phyloP scores from a whole-genome alignment of 2,888 invertebrate genomes.

The Nephrotoma flavescens region DNA sequence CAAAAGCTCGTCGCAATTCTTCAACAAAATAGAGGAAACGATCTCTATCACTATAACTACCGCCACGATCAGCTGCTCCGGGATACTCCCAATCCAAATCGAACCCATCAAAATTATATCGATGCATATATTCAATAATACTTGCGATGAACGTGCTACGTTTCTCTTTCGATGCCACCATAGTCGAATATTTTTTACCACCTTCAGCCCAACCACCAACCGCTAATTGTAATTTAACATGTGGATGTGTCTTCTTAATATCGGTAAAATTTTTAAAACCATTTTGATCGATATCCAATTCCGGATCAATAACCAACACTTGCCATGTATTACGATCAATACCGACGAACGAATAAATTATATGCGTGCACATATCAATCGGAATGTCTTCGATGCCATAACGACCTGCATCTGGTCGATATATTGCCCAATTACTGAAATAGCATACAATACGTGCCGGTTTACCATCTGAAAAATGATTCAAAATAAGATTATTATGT shows the following conservation, averaged over 20 bases:
- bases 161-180: constrained; percentile 55
- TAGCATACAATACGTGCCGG: constrained; percentile 42
- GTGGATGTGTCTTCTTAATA: constrained; percentile 51
- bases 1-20: constrained; percentile 65
- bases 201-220: constrained; percentile 89
- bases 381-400: constrained; percentile 78
- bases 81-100: constrained; percentile 89
- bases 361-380: constrained; percentile 66
- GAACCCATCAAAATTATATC: constrained; percentile 70
- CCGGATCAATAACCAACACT: constrained; percentile 65
- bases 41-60: constrained; percentile 70
- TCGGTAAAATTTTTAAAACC: constrained; percentile 70
- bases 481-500: neutral
- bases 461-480: constrained; percentile 10
- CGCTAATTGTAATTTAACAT: constrained; percentile 62
- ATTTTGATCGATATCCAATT: constrained; percentile 59
- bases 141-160: constrained; percentile 59
- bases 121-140: constrained; percentile 58
- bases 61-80: constrained; percentile 74
- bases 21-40: constrained; percentile 68
- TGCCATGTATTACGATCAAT: constrained; percentile 64
- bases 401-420: constrained; percentile 64
- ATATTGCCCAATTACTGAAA: constrained; percentile 54
- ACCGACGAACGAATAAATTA: constrained; percentile 80
- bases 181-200: constrained; percentile 69